Percentiles rank a stretch among this genome's conserved stretches.
These are phyloP conservation scores for Heliconius congener DNA, from an alignment of 1,140 invertebrate species.

Conservation along the genomic window DNA sequence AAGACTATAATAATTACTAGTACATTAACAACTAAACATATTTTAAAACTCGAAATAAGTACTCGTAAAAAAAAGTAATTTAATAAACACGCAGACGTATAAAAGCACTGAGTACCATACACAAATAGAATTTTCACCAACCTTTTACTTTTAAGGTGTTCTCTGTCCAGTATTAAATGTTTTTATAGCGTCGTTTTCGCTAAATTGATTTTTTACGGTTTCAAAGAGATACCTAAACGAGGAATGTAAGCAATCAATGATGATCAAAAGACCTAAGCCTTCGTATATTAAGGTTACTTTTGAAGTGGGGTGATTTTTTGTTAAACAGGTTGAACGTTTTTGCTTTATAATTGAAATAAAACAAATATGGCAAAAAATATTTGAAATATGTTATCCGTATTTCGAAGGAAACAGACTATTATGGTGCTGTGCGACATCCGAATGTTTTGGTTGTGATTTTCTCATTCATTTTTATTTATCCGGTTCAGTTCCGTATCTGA, in stretches of 20 bases:
- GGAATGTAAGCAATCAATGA: conserved; percentile 34
- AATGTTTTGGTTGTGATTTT: too few relatives aligned
- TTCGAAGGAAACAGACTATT: too few relatives aligned
- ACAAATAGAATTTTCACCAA: conserved; percentile 8
- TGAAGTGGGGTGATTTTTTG: conserved; percentile 16
- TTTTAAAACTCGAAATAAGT: background rate
- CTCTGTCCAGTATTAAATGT: conserved; percentile 20
- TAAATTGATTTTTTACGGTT: conserved; percentile 34
- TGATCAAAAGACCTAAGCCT: conserved; percentile 33
- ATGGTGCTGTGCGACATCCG: too few relatives aligned
- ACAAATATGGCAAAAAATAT: background rate
- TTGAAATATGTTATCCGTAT: too few relatives aligned
- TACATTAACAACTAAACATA: background rate
- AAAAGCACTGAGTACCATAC: conserved; percentile 1
- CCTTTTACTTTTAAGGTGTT: conserved; percentile 11
- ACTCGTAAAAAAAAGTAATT: conserved; percentile 12
- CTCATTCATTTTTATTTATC: too few relatives aligned
- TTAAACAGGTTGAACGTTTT: conserved; percentile 3
- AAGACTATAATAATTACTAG: too few relatives aligned
- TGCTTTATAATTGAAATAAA: background rate
- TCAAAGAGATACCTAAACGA: conserved; percentile 31
- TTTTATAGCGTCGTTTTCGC: conserved; percentile 23
- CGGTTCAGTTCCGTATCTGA: too few relatives aligned
- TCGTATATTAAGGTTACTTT: conserved; percentile 20
- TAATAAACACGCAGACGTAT: conserved; percentile 10